Conservation (phyloP, 2,797 vertebrate genomes). For the Pipistrellus pipistrellus region DNA sequence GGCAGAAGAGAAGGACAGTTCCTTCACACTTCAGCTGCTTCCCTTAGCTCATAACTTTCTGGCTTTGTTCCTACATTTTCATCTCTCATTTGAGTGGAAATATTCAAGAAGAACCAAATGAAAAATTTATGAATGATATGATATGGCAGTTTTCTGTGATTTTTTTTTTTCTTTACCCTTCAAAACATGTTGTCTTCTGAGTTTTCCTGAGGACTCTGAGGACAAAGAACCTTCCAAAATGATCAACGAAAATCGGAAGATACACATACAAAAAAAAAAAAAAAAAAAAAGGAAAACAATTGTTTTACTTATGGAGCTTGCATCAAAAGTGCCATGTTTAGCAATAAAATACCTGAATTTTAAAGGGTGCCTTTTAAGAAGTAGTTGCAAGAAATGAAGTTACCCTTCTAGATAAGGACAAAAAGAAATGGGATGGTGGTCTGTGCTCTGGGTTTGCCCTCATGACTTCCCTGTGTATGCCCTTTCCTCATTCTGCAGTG, state of each 20-base stretch:
- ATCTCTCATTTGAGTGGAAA: slow-evolving; percentile 24
- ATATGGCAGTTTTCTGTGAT: background rate
- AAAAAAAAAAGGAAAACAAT: background rate
- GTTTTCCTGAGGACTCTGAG: slow-evolving; percentile 34
- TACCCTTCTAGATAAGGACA: background rate
- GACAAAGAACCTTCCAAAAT: background rate
- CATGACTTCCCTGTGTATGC: background rate
- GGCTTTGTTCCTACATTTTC: slow-evolving; percentile 27
- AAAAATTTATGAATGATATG: background rate
- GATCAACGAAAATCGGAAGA: background rate
- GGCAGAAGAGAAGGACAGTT: background rate
- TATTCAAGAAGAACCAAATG: background rate
- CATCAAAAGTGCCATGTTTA: background rate
- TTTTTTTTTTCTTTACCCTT: background rate
- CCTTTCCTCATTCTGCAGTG: background rate
- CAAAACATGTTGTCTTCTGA: slow-evolving; percentile 11
- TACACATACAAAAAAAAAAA: background rate
- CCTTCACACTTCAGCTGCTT: background rate
- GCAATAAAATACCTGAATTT: background rate
- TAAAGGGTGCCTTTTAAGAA: slow-evolving; percentile 36
- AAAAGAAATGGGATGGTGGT: background rate
- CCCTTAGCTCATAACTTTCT: background rate
- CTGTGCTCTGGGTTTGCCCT: background rate
- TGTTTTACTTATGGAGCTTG: background rate
- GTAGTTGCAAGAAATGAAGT: background rate